A percentile compares a stretch with the other conserved stretches of the same genome.
These are phyloP conservation scores for Henricia sp. DNA, from an alignment of 53 echinoderm and acorn worm species.

Conservation along the genomic window DNA sequence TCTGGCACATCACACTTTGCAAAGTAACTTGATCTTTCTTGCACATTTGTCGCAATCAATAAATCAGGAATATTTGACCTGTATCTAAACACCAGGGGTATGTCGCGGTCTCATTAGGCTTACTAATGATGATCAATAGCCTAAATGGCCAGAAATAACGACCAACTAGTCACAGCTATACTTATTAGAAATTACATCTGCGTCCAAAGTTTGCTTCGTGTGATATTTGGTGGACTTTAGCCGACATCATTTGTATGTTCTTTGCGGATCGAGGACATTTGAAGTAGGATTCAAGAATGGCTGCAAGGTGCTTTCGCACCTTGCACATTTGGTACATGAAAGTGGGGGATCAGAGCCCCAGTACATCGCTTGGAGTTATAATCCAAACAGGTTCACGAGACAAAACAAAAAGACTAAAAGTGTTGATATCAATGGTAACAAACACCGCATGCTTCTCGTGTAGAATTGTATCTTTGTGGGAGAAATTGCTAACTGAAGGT, in stretches of 20 bases:
- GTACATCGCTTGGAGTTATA: too few species aligned
- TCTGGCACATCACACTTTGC: too few species aligned
- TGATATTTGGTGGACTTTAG: too few species aligned
- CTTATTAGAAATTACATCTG: background rate
- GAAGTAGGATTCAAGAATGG: background rate
- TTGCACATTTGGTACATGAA: background rate
- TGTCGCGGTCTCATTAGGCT: background rate
- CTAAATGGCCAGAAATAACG: background rate
- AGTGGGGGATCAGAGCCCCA: background rate
- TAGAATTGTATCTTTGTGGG: too few species aligned
- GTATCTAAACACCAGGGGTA: background rate
- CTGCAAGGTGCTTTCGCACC: background rate
- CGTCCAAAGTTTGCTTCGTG: background rate
- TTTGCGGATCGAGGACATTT: background rate
- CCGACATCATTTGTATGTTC: too few species aligned
- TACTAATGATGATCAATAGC: constrained; percentile 6
- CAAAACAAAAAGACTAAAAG: too few species aligned
- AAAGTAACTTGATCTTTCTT: background rate
- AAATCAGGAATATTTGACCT: constrained; percentile 8
- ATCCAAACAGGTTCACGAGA: too few species aligned
- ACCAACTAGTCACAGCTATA: background rate
- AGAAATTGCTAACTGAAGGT: too few species aligned
- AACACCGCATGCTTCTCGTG: too few species aligned
- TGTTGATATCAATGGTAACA: too few species aligned
- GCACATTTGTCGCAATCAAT: constrained; percentile 5